phyloP scores from a whole-genome alignment of 2,797 vertebrate species.

The Orientallactaga sibirica region DNA sequence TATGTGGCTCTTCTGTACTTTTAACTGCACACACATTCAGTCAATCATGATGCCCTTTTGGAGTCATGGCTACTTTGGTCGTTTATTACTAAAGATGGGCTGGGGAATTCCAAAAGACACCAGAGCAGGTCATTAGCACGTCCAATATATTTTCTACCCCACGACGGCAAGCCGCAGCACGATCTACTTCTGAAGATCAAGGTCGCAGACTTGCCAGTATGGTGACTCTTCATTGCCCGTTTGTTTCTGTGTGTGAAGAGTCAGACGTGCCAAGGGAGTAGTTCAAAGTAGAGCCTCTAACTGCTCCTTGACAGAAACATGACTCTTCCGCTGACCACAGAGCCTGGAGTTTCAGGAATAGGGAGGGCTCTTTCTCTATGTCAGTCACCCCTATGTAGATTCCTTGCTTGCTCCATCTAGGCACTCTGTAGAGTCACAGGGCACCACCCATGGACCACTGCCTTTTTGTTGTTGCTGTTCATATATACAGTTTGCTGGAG shows the following conservation, averaged over 20 bases:
- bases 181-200: background rate
- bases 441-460: background rate
- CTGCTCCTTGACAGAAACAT: background rate
- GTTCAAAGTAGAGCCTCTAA: background rate
- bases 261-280: background rate
- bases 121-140: background rate
- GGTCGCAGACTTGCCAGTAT: background rate
- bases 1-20: background rate
- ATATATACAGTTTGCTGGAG: background rate
- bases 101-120: background rate
- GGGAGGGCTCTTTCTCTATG: background rate
- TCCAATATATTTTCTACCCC: background rate
- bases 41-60: background rate
- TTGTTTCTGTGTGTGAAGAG: background rate
- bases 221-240: background rate
- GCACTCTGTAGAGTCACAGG: background rate
- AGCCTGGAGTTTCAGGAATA: background rate
- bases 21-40: too few relatives aligned
- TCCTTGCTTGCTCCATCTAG: background rate
- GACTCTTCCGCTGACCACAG: background rate
- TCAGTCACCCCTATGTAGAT: background rate
- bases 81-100: background rate
- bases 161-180: background rate
- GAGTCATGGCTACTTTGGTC: background rate
- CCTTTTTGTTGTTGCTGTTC: too few relatives aligned